Evolutionary conservation across 2,113 vertebrate species (phyloP).

Genomic region (Rana temporaria): DNA sequence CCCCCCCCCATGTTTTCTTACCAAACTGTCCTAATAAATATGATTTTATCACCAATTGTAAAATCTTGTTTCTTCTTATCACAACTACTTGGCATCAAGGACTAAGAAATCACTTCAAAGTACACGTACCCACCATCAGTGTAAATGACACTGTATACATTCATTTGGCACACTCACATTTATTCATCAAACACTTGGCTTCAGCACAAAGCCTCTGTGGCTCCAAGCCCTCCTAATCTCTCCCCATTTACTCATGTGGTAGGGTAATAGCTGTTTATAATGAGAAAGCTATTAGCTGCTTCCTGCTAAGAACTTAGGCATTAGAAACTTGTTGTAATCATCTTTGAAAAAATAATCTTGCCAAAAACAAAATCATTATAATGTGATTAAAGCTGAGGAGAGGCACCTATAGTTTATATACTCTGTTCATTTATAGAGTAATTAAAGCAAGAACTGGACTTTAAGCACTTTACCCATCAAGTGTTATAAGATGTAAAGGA

Average conservation of each 20-base stretch:
- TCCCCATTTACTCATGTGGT: constrained; percentile 29
- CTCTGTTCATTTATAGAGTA: too few species aligned
- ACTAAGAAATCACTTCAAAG: background rate
- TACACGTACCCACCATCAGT: constrained; percentile 29
- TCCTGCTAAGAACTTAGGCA: constrained; percentile 18
- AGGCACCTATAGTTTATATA: background rate
- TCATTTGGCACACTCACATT: constrained; percentile 23
- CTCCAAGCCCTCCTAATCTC: constrained; percentile 19
- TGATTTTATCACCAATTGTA: too few species aligned
- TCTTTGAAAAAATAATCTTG: constrained; percentile 11
- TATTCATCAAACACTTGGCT: constrained; percentile 37
- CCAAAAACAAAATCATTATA: constrained; percentile 38
- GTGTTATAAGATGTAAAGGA: too few species aligned
- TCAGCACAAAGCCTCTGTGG: constrained; percentile 18
- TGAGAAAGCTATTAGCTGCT: constrained; percentile 39
- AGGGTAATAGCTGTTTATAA: constrained; percentile 37
- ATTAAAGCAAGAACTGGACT: too few species aligned
- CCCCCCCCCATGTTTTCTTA: too few species aligned
- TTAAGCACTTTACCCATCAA: too few species aligned
- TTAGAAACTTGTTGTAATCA: constrained; percentile 4
- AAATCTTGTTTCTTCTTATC: background rate
- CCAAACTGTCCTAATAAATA: too few species aligned
- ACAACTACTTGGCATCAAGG: constrained; percentile 7
- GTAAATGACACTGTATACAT: constrained; percentile 41
- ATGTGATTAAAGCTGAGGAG: background rate